Conservation (phyloP, 2,113 vertebrate genomes). For the Helogale parvula region DNA sequence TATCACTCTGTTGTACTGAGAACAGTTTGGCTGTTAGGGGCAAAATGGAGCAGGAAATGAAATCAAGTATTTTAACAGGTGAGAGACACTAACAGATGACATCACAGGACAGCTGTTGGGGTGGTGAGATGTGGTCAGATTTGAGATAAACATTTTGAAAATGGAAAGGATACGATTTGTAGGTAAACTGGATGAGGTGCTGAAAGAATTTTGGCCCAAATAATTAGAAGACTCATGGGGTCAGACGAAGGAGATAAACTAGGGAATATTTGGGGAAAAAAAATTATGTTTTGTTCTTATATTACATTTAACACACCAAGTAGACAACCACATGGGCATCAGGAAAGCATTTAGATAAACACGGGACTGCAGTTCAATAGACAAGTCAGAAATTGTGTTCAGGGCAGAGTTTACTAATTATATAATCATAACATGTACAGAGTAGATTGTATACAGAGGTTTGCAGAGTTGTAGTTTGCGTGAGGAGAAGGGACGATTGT, state of each 20-base stretch:
- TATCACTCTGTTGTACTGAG: neutral
- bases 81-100: neutral
- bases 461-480: neutral
- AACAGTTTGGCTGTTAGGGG: neutral
- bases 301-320: neutral
- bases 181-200: neutral
- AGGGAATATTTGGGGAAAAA: neutral
- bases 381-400: neutral
- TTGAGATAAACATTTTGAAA: neutral
- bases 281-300: neutral
- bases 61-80: neutral
- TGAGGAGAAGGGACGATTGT: neutral
- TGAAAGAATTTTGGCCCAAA: neutral
- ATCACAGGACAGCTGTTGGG: neutral
- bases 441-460: neutral
- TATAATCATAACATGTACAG: neutral
- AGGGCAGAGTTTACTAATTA: neutral
- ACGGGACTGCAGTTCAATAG: neutral
- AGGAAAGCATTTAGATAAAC: neutral
- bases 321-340: neutral
- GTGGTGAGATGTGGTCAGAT: neutral
- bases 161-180: neutral
- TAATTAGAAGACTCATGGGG: neutral
- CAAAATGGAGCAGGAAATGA: neutral
- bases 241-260: neutral